A percentile compares a stretch with the other conserved stretches of the same genome.
phyloP scores from a whole-genome alignment of 2,888 invertebrate genomes.

The Thumatha senex region DNA sequence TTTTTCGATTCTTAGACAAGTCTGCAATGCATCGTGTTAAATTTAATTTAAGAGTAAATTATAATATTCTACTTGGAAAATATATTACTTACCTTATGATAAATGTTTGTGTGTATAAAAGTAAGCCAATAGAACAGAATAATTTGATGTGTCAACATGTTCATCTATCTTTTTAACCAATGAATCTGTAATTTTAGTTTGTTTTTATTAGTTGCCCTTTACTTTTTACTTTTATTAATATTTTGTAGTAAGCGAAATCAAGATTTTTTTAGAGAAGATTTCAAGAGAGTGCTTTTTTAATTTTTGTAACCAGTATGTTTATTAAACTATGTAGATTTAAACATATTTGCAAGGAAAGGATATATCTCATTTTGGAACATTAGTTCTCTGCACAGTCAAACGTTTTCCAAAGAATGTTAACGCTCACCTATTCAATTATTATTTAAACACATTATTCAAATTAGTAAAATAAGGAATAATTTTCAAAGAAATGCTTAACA shows the following conservation, averaged over 20 bases:
- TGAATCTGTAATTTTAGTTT: slow-evolving; percentile 30
- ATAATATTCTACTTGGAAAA: no score
- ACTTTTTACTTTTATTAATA: background rate
- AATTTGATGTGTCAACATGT: background rate
- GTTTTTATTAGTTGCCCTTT: slow-evolving; percentile 8
- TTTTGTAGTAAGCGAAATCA: background rate
- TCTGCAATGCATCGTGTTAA: no score
- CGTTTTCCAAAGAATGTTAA: no score
- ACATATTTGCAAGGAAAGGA: background rate
- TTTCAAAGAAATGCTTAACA: background rate
- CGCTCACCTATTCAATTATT: no score
- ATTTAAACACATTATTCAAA: no score
- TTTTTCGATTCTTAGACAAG: no score
- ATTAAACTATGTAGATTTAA: background rate
- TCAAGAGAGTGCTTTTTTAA: no score
- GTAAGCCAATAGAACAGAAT: no score
- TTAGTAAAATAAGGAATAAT: background rate
- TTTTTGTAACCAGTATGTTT: background rate
- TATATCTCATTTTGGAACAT: background rate
- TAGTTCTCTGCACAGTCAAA: background rate
- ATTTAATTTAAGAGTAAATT: no score
- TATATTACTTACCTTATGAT: no score
- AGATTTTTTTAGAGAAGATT: background rate
- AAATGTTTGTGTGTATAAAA: no score
- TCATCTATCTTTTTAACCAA: slow-evolving; percentile 35